Base-by-base conservation (phyloP, 2,888 invertebrate species). In the Thereva nobilitata region DNA sequence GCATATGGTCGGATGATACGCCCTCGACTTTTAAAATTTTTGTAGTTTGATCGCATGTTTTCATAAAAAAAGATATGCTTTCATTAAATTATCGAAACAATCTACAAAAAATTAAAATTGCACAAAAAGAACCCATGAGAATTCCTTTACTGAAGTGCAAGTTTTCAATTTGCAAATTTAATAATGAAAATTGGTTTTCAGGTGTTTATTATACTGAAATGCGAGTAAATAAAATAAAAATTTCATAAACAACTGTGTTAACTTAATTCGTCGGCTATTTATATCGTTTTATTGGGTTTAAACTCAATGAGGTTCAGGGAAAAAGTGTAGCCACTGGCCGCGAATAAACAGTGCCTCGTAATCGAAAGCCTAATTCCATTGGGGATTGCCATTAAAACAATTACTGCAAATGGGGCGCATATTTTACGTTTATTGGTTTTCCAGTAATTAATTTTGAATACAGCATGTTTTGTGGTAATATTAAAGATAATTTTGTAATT, bases 351-450 rank as follows among this genome's bases (percentile, higher is more conserved):
- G 49, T 49, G 47, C 47, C 47, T 49, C 59, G 49, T 59, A 59
- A 59, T 59, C 59, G 59, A 59, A 59, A 59, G 49, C 49, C 45
- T 10, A 12, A 10, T 10, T 69, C 77, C 74, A 74, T 72, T 72
- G 78, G 79, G 78, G 77, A 72, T 72, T 72, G 70, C 74, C 78
- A 78, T 77, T 78, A 77, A 71, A 79, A 79, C 79, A 78, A 78
- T 78, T 78, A 78, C 76, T 76, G 71, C 76, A 77, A 78, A 78
- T 79, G 77, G 76, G 77, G 73, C 76, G 73, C 74, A 75, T 74
- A 75, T 59, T 47, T 59, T 59, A 59, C 59, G 38, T 47, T 59
- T 59, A 59, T 59, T 59, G 59, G 59, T 59, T 59, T 59, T 59
- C 59, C 23, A 23, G 23, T 2, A 23, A 23, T 23, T 1, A 23